Evolutionary conservation across 2,797 vertebrate genomes (phyloP).

Genomic region (Gobionotothen gibberifrons): DNA sequence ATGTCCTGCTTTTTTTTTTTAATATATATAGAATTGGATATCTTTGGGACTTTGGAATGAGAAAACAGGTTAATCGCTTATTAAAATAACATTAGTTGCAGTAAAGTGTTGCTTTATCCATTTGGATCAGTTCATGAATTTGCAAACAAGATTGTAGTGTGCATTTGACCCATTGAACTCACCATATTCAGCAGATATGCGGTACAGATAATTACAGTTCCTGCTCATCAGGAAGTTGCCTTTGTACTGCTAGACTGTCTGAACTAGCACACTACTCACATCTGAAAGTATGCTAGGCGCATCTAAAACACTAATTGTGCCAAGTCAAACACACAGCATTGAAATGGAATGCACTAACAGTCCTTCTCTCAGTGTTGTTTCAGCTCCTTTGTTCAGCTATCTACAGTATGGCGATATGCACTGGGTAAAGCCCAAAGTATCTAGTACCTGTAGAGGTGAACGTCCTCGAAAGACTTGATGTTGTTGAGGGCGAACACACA

Average conservation of each 20-base stretch:
- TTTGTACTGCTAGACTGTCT: too few species aligned
- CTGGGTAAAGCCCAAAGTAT: fast-evolving
- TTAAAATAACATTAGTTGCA: too few species aligned
- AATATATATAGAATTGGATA: too few species aligned
- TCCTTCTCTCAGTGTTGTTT: not conserved
- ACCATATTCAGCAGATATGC: not conserved
- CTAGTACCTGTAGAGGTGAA: conserved; percentile 88
- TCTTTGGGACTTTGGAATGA: too few species aligned
- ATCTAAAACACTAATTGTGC: not conserved
- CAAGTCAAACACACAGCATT: not conserved
- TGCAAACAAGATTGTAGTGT: not conserved
- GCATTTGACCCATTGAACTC: not conserved
- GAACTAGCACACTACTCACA: not conserved
- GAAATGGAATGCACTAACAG: not conserved
- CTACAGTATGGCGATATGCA: too few species aligned
- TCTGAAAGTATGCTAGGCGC: not conserved
- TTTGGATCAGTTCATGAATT: not conserved
- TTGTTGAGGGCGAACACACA: conserved; percentile 93
- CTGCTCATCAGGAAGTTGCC: conserved; percentile 26
- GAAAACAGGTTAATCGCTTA: too few species aligned
- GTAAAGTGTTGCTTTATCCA: too few species aligned
- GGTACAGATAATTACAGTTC: conserved; percentile 25
- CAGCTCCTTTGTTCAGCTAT: not conserved
- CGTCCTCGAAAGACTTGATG: conserved; percentile 90
- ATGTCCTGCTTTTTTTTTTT: too few species aligned